Percentiles rank a stretch among this genome's conserved stretches.
Conservation (phyloP, 1,140 invertebrate species). For the Drosophila pandora region DNA sequence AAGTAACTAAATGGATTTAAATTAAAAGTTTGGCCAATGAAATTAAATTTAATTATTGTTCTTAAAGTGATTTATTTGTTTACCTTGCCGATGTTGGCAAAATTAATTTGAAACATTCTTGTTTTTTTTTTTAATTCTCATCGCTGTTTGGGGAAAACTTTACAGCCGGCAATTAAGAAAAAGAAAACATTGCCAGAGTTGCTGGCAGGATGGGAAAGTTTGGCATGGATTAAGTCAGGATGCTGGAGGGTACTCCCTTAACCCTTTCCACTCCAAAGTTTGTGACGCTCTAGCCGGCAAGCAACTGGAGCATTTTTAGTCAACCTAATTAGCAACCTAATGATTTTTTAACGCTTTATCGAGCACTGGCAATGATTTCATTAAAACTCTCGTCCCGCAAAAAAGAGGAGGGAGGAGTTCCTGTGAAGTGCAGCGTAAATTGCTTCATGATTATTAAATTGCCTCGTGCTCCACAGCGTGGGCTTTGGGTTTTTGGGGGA, state of each 20-base stretch:
- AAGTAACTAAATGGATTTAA: not conserved
- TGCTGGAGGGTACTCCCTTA: slow-evolving; percentile 13
- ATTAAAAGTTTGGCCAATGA: slow-evolving; percentile 5
- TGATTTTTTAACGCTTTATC: slow-evolving; percentile 77
- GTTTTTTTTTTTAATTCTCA: slow-evolving; percentile 6
- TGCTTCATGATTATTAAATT: slow-evolving; percentile 81
- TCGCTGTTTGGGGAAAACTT: slow-evolving; percentile 16
- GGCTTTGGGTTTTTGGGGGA: slow-evolving; percentile 24
- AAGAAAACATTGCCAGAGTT: slow-evolving; percentile 1
- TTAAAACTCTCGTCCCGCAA: slow-evolving; percentile 26
- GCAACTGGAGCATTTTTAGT: slow-evolving; percentile 48
- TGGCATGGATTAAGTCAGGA: slow-evolving; percentile 10
- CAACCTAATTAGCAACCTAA: slow-evolving; percentile 81
- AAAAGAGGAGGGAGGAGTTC: not conserved
- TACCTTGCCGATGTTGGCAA: slow-evolving; percentile 16
- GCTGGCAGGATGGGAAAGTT: slow-evolving; percentile 9
- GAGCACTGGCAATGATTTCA: slow-evolving; percentile 72
- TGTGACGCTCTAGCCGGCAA: slow-evolving; percentile 17
- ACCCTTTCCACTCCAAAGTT: slow-evolving; percentile 44
- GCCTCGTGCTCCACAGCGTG: slow-evolving; percentile 31
- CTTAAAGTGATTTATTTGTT: slow-evolving; percentile 34
- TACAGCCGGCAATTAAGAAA: slow-evolving; percentile 18
- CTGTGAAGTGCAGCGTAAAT: slow-evolving; percentile 60
- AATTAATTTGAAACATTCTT: slow-evolving; percentile 14
- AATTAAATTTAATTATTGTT: slow-evolving; percentile 29